Evolutionary conservation across 2,888 invertebrate species (phyloP).

Genomic region (Suillia variegata): DNA sequence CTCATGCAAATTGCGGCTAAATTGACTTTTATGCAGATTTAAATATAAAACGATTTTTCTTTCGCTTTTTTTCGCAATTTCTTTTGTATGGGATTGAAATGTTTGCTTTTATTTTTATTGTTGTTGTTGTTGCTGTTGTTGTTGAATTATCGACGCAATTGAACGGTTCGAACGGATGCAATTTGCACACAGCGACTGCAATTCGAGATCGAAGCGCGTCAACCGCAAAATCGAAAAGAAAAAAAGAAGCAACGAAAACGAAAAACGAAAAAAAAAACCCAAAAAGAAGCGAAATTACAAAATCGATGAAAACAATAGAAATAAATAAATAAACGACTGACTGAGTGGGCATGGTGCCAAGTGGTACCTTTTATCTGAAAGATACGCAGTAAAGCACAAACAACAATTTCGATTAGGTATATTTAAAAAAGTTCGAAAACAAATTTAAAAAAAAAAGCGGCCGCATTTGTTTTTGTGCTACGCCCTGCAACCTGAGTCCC

Average conservation of each 20-base stretch:
- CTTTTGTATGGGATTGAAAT: too few relatives aligned
- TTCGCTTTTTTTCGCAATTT: too few relatives aligned
- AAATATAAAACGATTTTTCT: too few relatives aligned
- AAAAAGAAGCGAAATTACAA: too few relatives aligned
- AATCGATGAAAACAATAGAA: background rate
- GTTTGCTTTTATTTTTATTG: background rate
- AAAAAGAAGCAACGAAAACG: too few relatives aligned
- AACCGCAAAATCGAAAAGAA: conserved; percentile 39
- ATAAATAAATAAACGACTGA: conserved; percentile 32
- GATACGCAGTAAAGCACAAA: too few relatives aligned
- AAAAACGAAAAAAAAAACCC: too few relatives aligned
- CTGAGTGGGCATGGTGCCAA: conserved; percentile 48
- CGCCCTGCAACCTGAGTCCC: background rate
- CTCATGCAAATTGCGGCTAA: conserved; percentile 27
- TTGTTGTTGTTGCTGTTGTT: background rate
- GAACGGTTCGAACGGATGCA: background rate
- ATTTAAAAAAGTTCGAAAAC: too few relatives aligned
- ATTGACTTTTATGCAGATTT: conserved; percentile 46
- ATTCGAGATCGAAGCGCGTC: conserved; percentile 28
- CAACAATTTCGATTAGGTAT: too few relatives aligned
- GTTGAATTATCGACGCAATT: background rate
- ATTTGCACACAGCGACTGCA: conserved; percentile 2
- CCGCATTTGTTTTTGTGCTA: background rate
- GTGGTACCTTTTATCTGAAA: conserved; percentile 11
- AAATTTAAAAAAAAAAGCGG: background rate